Percentiles rank a stretch among this genome's conserved stretches.
These are phyloP conservation scores for Verasper variegatus DNA, from an alignment of 2,113 vertebrate species.

Conservation along the genomic window DNA sequence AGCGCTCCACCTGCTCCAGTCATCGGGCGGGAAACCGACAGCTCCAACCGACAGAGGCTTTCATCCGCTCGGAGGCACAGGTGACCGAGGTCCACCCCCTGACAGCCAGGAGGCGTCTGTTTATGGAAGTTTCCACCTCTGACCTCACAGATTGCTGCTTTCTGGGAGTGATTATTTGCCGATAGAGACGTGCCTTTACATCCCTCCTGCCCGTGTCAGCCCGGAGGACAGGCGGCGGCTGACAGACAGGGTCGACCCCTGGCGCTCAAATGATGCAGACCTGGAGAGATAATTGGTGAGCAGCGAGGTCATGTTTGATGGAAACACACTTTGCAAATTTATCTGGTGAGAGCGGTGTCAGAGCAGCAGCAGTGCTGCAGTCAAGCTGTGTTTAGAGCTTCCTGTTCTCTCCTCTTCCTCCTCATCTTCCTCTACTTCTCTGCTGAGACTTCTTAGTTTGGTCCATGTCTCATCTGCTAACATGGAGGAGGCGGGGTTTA, in stretches of 20 bases:
- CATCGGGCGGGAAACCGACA: not conserved
- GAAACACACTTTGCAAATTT: constrained; percentile 75
- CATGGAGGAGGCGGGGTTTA: too few relatives aligned
- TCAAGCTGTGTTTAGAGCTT: constrained; percentile 60
- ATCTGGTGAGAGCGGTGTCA: constrained; percentile 55
- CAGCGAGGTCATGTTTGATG: constrained; percentile 75
- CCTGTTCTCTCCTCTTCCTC: constrained; percentile 9
- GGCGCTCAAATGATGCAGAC: constrained; percentile 50
- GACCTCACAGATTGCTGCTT: constrained; percentile 69
- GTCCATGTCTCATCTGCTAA: too few relatives aligned
- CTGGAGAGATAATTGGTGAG: constrained; percentile 74
- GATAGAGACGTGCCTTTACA: constrained; percentile 60
- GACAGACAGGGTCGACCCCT: constrained; percentile 64
- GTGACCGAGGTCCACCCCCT: constrained; percentile 17
- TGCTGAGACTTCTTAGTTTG: too few relatives aligned
- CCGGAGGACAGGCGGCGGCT: constrained; percentile 51
- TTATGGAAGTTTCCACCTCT: constrained; percentile 53
- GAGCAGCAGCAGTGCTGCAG: constrained; percentile 38
- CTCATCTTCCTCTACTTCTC: not conserved
- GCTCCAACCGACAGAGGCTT: constrained; percentile 17
- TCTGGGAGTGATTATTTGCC: constrained; percentile 67
- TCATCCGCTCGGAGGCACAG: constrained; percentile 5
- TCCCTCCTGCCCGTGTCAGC: constrained; percentile 32
- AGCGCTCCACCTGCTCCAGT: constrained; percentile 28
- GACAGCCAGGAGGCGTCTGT: constrained; percentile 45